Conservation (phyloP, 1,140 invertebrate species). For the Drosophila erecta region DNA sequence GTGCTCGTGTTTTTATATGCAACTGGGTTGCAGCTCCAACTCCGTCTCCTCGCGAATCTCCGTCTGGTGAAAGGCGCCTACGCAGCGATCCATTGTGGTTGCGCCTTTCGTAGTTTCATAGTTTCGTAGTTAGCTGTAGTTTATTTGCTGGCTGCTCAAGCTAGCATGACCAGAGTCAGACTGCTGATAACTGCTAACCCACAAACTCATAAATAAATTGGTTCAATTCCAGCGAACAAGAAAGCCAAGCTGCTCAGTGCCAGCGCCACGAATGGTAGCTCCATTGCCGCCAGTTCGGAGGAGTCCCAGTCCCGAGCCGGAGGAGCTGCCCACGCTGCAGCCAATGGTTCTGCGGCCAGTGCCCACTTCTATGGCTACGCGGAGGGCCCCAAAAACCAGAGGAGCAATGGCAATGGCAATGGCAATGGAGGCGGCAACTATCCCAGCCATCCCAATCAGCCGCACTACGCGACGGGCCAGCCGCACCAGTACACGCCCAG, state of each 20-base stretch:
- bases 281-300: constrained; percentile 17
- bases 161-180: constrained; percentile 65
- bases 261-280: constrained; percentile 9
- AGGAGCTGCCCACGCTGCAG: constrained; percentile 8
- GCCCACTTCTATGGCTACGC: constrained; percentile 55
- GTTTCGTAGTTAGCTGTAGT: background rate
- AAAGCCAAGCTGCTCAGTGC: constrained; percentile 84
- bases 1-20: constrained; percentile 28
- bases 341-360: background rate
- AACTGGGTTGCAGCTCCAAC: constrained; percentile 31
- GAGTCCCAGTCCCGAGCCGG: constrained; percentile 10
- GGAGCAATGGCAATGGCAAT: constrained; percentile 24
- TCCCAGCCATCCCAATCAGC: constrained; percentile 27
- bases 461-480: constrained; percentile 37
- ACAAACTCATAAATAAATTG: constrained; percentile 80
- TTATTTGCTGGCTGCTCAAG: constrained; percentile 40
- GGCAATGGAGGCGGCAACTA: background rate
- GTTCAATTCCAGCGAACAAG: constrained; percentile 85
- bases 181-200: constrained; percentile 66
- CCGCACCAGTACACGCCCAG: constrained; percentile 53
- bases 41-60: background rate
- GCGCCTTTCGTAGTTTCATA: background rate
- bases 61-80: constrained; percentile 74
- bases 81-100: constrained; percentile 50
- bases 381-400: constrained; percentile 44